These are phyloP conservation scores for Leptatherina wallacei DNA, from an alignment of 2,797 vertebrate species.

Conservation along the genomic window DNA sequence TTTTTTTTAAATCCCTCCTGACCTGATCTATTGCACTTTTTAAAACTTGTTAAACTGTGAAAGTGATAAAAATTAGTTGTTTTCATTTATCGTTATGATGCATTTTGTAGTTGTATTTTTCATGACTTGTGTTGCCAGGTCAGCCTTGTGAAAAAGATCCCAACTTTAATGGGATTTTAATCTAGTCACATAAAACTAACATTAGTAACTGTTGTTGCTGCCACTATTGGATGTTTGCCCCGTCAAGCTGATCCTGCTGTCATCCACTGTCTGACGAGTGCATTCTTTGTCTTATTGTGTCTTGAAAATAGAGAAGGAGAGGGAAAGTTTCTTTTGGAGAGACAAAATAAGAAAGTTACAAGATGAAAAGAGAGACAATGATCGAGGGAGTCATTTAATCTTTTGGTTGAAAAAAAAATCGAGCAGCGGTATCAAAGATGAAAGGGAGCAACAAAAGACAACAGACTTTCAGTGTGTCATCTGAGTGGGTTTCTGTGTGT, in stretches of 20 bases:
- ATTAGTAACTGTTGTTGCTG: too few relatives aligned
- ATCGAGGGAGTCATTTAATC: conserved; percentile 14
- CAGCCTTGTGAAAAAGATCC: too few relatives aligned
- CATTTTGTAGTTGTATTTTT: too few relatives aligned
- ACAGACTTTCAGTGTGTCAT: conserved; percentile 35
- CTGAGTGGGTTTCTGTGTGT: conserved; percentile 13
- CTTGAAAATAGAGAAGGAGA: conserved; percentile 7
- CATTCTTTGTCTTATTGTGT: background rate
- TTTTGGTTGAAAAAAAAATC: conserved; percentile 2
- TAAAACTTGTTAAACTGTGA: too few relatives aligned
- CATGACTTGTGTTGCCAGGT: background rate
- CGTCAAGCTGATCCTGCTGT: background rate
- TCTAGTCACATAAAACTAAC: too few relatives aligned
- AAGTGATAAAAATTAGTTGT: too few relatives aligned
- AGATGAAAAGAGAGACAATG: conserved; percentile 9
- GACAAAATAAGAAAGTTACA: conserved; percentile 20
- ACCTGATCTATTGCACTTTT: too few relatives aligned
- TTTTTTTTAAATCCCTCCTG: background rate
- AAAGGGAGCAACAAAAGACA: conserved; percentile 14
- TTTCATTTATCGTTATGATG: too few relatives aligned
- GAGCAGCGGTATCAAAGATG: conserved; percentile 9
- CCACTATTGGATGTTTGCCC: background rate
- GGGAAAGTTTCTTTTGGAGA: conserved; percentile 58
- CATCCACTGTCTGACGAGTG: background rate
- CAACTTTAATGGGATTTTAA: too few relatives aligned